Conservation (phyloP, 2,888 invertebrate genomes). For the Aphodius granarius region DNA sequence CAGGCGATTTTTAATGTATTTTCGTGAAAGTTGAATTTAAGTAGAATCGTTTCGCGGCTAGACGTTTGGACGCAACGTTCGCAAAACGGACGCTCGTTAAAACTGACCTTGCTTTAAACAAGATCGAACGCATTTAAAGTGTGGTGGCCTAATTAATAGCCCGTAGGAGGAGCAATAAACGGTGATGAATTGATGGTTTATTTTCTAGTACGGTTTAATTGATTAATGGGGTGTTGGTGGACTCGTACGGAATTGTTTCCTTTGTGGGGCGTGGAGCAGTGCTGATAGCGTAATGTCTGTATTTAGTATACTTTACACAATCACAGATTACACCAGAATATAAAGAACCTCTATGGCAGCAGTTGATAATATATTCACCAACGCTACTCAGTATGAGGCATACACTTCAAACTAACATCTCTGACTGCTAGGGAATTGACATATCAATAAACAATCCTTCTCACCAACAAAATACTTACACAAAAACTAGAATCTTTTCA, state of each 20-base stretch:
- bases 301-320: too few species aligned
- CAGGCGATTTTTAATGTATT: neutral
- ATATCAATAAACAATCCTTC: too few species aligned
- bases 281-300: too few species aligned
- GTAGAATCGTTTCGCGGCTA: neutral
- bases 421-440: too few species aligned
- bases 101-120: neutral
- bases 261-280: too few species aligned
- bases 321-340: too few species aligned
- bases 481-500: too few species aligned
- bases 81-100: neutral
- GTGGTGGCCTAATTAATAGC: neutral
- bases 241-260: neutral
- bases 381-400: too few species aligned
- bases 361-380: too few species aligned
- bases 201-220: neutral
- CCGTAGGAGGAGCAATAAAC: neutral
- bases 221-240: neutral
- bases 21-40: neutral
- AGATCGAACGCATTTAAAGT: neutral
- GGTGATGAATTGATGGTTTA: neutral
- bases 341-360: too few species aligned
- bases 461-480: too few species aligned
- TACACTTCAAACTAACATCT: too few species aligned
- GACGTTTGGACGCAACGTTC: neutral